phyloP scores from a whole-genome alignment of 2,113 vertebrate species.

The Psittacus erithacus region DNA sequence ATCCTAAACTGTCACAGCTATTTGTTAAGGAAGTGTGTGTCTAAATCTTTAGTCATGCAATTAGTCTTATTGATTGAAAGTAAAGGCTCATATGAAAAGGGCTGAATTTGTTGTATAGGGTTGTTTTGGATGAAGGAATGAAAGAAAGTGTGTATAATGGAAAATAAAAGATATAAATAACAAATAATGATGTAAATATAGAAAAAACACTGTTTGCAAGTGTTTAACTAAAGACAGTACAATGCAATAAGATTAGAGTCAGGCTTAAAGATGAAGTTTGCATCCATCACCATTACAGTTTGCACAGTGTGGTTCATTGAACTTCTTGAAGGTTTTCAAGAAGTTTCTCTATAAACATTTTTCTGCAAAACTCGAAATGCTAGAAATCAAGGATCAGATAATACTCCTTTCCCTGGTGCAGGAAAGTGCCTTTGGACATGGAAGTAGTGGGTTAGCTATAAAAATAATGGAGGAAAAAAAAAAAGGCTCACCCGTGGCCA shows the following conservation, averaged over 20 bases:
- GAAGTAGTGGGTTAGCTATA: neutral
- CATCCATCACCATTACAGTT: neutral
- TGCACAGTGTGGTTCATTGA: neutral
- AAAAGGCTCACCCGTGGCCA: neutral
- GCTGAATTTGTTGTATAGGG: neutral
- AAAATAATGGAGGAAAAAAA: neutral
- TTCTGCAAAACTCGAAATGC: conserved; percentile 42
- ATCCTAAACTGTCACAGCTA: neutral
- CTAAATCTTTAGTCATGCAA: neutral
- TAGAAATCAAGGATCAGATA: neutral
- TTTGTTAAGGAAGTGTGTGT: neutral
- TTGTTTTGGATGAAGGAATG: neutral
- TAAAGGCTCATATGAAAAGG: neutral
- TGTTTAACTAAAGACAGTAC: neutral
- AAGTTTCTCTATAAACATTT: neutral
- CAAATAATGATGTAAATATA: neutral
- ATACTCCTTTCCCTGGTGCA: neutral
- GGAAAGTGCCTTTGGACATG: neutral
- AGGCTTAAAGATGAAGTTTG: neutral
- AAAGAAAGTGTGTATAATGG: neutral
- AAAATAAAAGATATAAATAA: neutral
- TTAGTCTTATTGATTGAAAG: neutral
- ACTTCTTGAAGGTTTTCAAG: conserved; percentile 6
- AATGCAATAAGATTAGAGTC: neutral
- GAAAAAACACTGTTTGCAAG: neutral